Percentiles rank a stretch among this genome's conserved stretches.
Evolutionary conservation across 2,797 vertebrate genomes (phyloP).

Genomic region (Alca torda): DNA sequence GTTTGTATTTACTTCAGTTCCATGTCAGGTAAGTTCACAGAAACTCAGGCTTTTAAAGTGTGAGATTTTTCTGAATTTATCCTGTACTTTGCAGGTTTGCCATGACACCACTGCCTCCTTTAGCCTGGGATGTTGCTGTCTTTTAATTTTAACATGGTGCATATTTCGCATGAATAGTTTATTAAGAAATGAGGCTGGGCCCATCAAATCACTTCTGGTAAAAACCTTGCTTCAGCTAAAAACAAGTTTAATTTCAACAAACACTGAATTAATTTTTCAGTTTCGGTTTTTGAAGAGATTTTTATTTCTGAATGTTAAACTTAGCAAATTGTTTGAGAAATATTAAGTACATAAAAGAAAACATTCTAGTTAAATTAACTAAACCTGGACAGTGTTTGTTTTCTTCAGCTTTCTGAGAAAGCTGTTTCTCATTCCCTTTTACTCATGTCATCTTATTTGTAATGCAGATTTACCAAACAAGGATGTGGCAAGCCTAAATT

Average conservation of each 20-base stretch:
- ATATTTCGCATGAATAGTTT: not conserved
- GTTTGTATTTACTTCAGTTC: not conserved
- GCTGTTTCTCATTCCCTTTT: not conserved
- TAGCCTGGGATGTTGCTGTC: not conserved
- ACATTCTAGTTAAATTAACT: not conserved
- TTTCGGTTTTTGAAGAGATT: not conserved
- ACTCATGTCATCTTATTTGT: not conserved
- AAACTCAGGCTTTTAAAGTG: not conserved
- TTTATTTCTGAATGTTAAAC: not conserved
- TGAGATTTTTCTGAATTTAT: not conserved
- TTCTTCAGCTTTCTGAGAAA: not conserved
- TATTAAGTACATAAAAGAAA: not conserved
- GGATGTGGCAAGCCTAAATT: not conserved
- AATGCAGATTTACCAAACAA: not conserved
- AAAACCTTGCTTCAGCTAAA: not conserved
- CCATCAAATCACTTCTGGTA: not conserved
- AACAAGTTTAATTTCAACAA: not conserved
- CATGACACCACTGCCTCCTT: not conserved
- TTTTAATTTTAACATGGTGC: not conserved
- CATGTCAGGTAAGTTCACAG: not conserved
- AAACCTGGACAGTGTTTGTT: not conserved
- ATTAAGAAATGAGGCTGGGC: not conserved
- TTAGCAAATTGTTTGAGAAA: not conserved
- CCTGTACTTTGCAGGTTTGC: not conserved
- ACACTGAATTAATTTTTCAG: not conserved